These are phyloP conservation scores for Callopanchax toddi DNA, from an alignment of 2,113 vertebrate species.

Conservation along the genomic window DNA sequence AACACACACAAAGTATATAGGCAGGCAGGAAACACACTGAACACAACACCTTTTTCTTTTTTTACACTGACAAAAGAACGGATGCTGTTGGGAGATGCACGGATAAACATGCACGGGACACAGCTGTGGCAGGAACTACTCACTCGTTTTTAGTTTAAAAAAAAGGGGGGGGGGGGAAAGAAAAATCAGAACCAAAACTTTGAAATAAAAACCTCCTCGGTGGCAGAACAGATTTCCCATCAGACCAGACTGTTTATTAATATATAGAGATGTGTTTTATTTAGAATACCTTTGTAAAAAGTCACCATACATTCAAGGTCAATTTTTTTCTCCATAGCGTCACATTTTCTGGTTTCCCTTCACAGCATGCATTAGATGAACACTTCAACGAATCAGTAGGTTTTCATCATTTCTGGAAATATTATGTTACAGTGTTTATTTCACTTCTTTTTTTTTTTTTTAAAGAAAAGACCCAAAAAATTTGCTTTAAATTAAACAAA, in stretches of 20 bases:
- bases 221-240: slow-evolving; percentile 68
- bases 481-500: slow-evolving; percentile 57
- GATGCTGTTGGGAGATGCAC: slow-evolving; percentile 15
- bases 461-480: slow-evolving; percentile 65
- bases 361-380: slow-evolving; percentile 83
- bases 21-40: slow-evolving; percentile 42
- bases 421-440: slow-evolving; percentile 50
- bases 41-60: slow-evolving; percentile 36
- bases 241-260: slow-evolving; percentile 84
- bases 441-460: too few relatives aligned
- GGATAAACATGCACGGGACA: slow-evolving; percentile 35
- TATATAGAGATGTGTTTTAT: slow-evolving; percentile 84
- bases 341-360: slow-evolving; percentile 79
- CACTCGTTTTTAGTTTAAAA: slow-evolving; percentile 8
- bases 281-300: slow-evolving; percentile 84
- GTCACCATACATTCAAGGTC: slow-evolving; percentile 86
- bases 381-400: slow-evolving; percentile 69
- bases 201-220: slow-evolving; percentile 1
- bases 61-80: slow-evolving; percentile 15
- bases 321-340: slow-evolving; percentile 71
- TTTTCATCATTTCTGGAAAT: slow-evolving; percentile 64
- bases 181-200: not conserved
- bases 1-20: slow-evolving; percentile 27
- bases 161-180: not conserved
- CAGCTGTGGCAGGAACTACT: slow-evolving; percentile 30